Evolutionary conservation across 2,113 vertebrate genomes (phyloP).

Genomic region (Engystomops pustulosus): DNA sequence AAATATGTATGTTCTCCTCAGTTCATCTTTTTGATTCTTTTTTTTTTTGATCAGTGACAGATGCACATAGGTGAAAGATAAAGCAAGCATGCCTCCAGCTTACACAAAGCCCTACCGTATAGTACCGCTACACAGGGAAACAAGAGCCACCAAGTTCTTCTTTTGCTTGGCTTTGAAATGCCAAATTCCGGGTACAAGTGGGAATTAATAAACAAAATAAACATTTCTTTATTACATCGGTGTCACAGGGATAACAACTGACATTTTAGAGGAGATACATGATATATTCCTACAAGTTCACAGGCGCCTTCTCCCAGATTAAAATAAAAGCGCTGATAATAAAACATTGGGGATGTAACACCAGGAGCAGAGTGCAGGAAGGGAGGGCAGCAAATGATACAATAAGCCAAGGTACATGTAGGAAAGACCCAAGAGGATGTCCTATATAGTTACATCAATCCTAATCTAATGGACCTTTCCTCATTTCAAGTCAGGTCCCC

Average conservation of each 20-base stretch:
- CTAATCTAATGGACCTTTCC: too few species aligned
- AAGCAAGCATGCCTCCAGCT: background rate
- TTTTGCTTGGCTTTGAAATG: background rate
- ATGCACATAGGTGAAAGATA: background rate
- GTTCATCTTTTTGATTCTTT: conserved; percentile 7
- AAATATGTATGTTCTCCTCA: conserved; percentile 14
- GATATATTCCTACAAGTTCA: background rate
- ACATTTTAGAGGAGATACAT: background rate
- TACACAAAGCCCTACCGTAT: background rate
- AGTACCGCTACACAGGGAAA: background rate
- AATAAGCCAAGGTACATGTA: too few species aligned
- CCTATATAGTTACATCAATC: too few species aligned
- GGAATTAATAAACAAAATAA: background rate
- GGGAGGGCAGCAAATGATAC: too few species aligned
- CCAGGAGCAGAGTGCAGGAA: too few species aligned
- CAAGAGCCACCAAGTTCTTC: background rate
- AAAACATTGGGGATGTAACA: too few species aligned
- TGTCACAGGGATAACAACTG: background rate
- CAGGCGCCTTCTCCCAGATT: too few species aligned
- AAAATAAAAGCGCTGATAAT: too few species aligned
- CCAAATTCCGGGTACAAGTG: background rate
- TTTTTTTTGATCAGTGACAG: conserved; percentile 9
- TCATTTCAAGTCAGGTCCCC: too few species aligned
- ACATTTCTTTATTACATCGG: background rate
- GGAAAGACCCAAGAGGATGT: too few species aligned